A percentile compares a stretch with the other conserved stretches of the same genome.
These are phyloP conservation scores for Penaeus monodon DNA, from an alignment of 2,888 invertebrate species.

Conservation along the genomic window DNA sequence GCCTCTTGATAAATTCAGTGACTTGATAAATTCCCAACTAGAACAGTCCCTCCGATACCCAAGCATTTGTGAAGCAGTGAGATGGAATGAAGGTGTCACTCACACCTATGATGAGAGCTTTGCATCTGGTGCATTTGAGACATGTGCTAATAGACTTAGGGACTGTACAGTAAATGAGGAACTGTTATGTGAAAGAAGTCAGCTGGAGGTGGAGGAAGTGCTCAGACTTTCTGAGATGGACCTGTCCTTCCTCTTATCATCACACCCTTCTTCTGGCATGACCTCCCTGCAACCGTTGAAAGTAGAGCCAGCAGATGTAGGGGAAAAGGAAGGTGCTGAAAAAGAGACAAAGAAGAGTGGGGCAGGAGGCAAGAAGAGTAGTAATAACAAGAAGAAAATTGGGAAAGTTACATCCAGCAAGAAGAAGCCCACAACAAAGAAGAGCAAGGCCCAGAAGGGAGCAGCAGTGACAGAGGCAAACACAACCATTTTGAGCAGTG, in stretches of 20 bases:
- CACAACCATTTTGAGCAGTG: background rate
- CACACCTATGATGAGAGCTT: conserved; percentile 46
- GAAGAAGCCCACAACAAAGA: background rate
- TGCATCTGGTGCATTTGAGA: background rate
- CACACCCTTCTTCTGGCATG: no score
- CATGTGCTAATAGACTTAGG: background rate
- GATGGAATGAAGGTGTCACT: conserved; percentile 19
- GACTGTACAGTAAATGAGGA: conserved; percentile 2
- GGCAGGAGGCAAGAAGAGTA: background rate
- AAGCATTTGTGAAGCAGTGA: conserved; percentile 18
- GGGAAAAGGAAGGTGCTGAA: conserved; percentile 22
- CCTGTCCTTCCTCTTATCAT: no score
- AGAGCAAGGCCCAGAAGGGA: background rate
- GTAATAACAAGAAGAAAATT: no score
- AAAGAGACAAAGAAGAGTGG: background rate
- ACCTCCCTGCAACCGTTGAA: no score
- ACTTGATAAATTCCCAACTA: background rate
- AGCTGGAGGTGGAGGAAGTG: background rate
- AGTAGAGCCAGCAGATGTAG: no score
- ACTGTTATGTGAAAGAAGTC: background rate
- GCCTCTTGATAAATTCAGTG: conserved; percentile 9
- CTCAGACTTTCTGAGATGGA: no score
- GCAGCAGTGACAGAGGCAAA: background rate
- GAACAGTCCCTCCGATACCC: background rate
- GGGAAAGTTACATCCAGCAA: conserved; percentile 11